Base-by-base conservation (phyloP, 2,113 vertebrate species). In the Nothoprocta perdicaria region DNA sequence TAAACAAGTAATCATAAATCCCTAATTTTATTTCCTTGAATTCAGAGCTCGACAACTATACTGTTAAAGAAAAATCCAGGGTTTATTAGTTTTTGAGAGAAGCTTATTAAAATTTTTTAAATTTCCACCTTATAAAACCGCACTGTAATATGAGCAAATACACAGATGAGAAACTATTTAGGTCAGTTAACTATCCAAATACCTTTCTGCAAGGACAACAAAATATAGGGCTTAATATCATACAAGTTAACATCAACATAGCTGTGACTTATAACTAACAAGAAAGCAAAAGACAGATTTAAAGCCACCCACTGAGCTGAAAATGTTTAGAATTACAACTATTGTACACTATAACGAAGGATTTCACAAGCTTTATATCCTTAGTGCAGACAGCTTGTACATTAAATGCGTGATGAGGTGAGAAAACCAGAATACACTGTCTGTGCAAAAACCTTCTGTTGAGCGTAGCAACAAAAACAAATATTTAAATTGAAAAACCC, bases 251-350 rank as follows among this genome's bases (percentile, higher is more conserved):
- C 68, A 77, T 11, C 35, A 88, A 13, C 19, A 24, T 21, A 88
- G 46, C 16, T 72, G 38, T 14, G 26, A 31, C 27, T 84, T 11
- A 5, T 15, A 71, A 61, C 55, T 46, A 71, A 86, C 7, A 65
- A 73, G 77, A 68, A 17, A 68, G 61, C 48, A 15, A 13, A 86
- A 91, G 57, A 2, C 23, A 19, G 21, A 85, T 68, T 94, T 83
- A 81, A 85, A 95, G 38, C 84, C 89, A 93, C 72, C 76, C 87
- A 94, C 63, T 18, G 52, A 84, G 79, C 53, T 81, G 69, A 79
- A 95, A 95, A 88, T 81, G 86, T 74, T 89, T 80, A 88, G 31
- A 82, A 90, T 67, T 88, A 92, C 52, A 88, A 57, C n/a, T 31
- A 73, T 71, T 82, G 17, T 38, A 80, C 7, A 35, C 50, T 68